Conservation (phyloP, 2,113 vertebrate species). For the Speoplatyrhinus poulsoni region DNA sequence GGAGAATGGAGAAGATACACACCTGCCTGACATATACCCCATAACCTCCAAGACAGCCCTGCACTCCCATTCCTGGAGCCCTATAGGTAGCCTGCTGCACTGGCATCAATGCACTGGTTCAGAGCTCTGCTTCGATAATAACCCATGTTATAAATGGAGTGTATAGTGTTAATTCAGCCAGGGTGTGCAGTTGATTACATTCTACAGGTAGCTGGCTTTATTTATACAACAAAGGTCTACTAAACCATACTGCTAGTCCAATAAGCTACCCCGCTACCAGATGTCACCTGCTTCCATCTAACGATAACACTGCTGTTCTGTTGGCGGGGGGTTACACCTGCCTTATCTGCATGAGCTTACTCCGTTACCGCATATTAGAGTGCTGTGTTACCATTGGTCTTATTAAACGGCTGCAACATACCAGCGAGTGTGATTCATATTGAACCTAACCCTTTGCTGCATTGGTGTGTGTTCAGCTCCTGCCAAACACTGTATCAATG, state of each 20-base stretch:
- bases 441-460: not conserved
- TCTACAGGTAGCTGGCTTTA: too few relatives aligned
- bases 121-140: not conserved
- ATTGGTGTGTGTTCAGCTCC: slow-evolving; percentile 8
- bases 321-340: too few relatives aligned
- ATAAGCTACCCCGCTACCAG: too few relatives aligned
- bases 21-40: not conserved
- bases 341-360: too few relatives aligned
- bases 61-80: slow-evolving; percentile 1
- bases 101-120: not conserved
- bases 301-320: too few relatives aligned
- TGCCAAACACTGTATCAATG: not conserved
- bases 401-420: too few relatives aligned
- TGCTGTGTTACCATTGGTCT: too few relatives aligned
- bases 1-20: slow-evolving; percentile 6
- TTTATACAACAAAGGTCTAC: too few relatives aligned
- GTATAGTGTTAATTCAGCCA: not conserved
- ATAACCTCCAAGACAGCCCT: slow-evolving; percentile 7
- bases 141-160: not conserved
- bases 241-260: too few relatives aligned
- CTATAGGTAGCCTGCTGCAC: slow-evolving; percentile 15
- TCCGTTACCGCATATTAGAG: too few relatives aligned
- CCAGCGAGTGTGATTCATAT: not conserved
- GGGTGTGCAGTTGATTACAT: too few relatives aligned
- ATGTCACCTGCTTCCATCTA: too few relatives aligned